Base-by-base conservation (phyloP, 2,888 invertebrate genomes). In the Peribatodes rhomboidaria region DNA sequence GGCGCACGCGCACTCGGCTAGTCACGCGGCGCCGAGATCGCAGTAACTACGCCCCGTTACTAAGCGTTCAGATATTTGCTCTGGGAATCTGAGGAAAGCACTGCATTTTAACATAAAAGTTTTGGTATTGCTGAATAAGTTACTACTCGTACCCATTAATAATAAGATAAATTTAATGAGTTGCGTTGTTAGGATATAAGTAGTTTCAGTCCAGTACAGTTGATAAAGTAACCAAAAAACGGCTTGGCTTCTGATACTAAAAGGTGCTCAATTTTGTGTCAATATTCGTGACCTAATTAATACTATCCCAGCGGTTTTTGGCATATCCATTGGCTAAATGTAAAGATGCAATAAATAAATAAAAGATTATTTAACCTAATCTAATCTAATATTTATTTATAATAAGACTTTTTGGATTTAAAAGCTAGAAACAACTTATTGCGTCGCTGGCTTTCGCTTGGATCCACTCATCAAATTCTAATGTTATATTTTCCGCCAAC, bases 21-120 rank as follows among this genome's bases (percentile, higher is more conserved):
- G 77, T 83, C 84, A 84, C 81, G 83, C 80, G 83, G 72, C 60
- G 63, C 67, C 44, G 49, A 64, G 59, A 60, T 67, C 61, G 54
- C 41, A 53, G 52, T 52, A 50, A 50, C 50, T 57, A 63, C 54
- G 33, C 59, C 64, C 55, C 59, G 54, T 60, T 60, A 65, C 65
- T 65, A 60, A 61, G n/a, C 65, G 49, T 27, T 31, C 31, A 56
- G 49, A 46, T 60, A 65, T 65, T 59, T 33, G 33, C 52, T 27
- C 33, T 50, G 27, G 13, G 33, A 55, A 14, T 35, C 14, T 35
- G 13, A 27, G 14, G 35, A 18, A 22, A 56, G 41, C 47, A 35
- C 20, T 59, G 55, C 55, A 59, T 13, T 16, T n/a, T n/a, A 31
- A 27, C 3, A 20, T 18, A 27, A n/a, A 9, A 20, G 11, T 39